Percentiles rank a stretch among this genome's conserved stretches.
Evolutionary conservation across 1,140 invertebrate genomes (phyloP).

Genomic region (Drosophila elegans): DNA sequence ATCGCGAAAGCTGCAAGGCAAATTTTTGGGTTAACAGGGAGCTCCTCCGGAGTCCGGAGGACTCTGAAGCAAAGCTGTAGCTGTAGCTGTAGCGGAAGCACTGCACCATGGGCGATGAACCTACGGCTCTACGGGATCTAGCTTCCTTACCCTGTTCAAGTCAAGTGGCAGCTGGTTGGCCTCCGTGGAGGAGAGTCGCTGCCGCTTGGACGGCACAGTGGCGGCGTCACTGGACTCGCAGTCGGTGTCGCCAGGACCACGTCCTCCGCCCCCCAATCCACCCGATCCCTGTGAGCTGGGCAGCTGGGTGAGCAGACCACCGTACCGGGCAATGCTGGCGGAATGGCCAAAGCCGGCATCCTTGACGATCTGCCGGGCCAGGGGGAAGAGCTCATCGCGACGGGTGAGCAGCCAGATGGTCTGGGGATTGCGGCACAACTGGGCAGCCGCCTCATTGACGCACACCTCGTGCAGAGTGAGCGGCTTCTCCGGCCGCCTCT

Average conservation of each 20-base stretch:
- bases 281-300: slow-evolving; percentile 30
- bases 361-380: slow-evolving; percentile 96
- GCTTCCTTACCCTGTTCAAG: slow-evolving; percentile 78
- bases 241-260: slow-evolving; percentile 47
- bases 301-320: slow-evolving; percentile 67
- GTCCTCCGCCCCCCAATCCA: slow-evolving; percentile 23
- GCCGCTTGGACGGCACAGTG: slow-evolving; percentile 58
- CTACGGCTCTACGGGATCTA: slow-evolving; percentile 56
- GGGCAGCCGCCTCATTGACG: slow-evolving; percentile 98
- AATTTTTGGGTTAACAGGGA: slow-evolving; percentile 41
- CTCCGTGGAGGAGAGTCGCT: slow-evolving; percentile 76
- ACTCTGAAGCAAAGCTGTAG: slow-evolving; percentile 56
- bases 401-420: slow-evolving; percentile 92
- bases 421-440: slow-evolving; percentile 90
- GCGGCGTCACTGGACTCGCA: slow-evolving; percentile 75
- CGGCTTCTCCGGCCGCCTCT: slow-evolving; percentile 97
- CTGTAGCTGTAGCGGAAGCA: slow-evolving; percentile 53
- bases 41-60: slow-evolving; percentile 4
- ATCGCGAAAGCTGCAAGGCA: slow-evolving; percentile 65
- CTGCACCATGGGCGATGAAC: slow-evolving; percentile 50
- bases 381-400: slow-evolving; percentile 96
- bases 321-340: slow-evolving; percentile 78
- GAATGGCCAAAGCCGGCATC: slow-evolving; percentile 92
- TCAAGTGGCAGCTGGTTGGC: slow-evolving; percentile 64
- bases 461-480: slow-evolving; percentile 96